Conservation (phyloP, 2,113 vertebrate species). For the Cephalopholis sonnerati region DNA sequence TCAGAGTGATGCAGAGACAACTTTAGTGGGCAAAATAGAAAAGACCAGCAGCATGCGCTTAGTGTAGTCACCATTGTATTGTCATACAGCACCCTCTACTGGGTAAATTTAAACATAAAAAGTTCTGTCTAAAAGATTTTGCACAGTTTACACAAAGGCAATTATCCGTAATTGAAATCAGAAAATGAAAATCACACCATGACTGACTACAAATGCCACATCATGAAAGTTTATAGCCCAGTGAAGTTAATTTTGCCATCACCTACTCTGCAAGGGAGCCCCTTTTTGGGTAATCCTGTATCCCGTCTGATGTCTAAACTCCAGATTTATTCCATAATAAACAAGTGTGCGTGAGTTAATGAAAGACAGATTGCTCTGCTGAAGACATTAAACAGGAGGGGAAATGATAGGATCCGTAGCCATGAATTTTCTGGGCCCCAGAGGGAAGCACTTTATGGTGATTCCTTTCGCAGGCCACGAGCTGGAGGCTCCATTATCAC, state of each 20-base stretch:
- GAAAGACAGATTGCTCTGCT: slow-evolving; percentile 72
- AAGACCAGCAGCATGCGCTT: not conserved
- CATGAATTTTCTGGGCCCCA: slow-evolving; percentile 48
- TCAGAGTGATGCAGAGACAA: not conserved
- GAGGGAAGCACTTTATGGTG: slow-evolving; percentile 65
- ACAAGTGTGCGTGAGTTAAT: slow-evolving; percentile 64
- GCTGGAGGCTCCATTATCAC: slow-evolving; percentile 73
- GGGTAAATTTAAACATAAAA: not conserved
- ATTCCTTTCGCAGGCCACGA: slow-evolving; percentile 71
- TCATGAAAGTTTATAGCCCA: not conserved
- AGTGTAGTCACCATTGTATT: not conserved
- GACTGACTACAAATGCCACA: not conserved
- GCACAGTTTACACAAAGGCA: not conserved
- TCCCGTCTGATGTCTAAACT: slow-evolving; percentile 9
- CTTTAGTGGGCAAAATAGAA: not conserved
- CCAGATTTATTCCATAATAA: slow-evolving; percentile 43
- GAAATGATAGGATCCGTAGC: slow-evolving; percentile 56
- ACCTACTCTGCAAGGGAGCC: not conserved
- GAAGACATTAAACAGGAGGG: slow-evolving; percentile 70
- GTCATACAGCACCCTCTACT: slow-evolving; percentile 54
- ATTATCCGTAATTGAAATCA: slow-evolving; percentile 29
- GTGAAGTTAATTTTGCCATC: not conserved
- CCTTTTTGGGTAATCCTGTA: not conserved
- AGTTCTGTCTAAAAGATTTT: not conserved
- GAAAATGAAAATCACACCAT: slow-evolving; percentile 11